Percentiles rank a stretch among this genome's conserved stretches.
Conservation (phyloP, 2,797 vertebrate species). For the Taenioides sp. region DNA sequence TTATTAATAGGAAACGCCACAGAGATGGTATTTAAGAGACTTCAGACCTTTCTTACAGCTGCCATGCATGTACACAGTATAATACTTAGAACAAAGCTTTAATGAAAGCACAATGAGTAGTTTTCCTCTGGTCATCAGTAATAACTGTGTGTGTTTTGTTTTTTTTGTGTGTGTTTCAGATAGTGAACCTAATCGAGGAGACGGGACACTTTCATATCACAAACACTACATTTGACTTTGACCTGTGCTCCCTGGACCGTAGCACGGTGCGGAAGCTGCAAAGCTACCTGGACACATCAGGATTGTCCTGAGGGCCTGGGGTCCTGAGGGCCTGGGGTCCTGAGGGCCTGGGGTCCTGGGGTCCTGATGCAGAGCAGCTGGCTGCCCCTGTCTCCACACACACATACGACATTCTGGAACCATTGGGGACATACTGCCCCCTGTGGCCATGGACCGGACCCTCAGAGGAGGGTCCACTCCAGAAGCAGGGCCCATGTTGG, state of each 20-base stretch:
- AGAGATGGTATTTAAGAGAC: neutral
- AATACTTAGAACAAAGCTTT: neutral
- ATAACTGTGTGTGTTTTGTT: neutral
- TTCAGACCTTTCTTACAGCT: neutral
- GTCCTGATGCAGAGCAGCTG: slow-evolving; percentile 64
- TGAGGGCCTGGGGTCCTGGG: too few species aligned
- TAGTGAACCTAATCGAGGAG: slow-evolving; percentile 98
- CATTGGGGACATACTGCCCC: slow-evolving; percentile 62
- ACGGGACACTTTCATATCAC: slow-evolving; percentile 99
- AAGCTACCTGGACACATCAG: slow-evolving; percentile 94
- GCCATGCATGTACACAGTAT: neutral
- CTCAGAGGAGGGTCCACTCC: slow-evolving; percentile 30
- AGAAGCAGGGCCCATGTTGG: slow-evolving; percentile 35
- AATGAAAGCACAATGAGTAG: neutral
- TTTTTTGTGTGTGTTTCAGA: slow-evolving; percentile 72
- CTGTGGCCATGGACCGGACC: slow-evolving; percentile 56
- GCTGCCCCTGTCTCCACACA: slow-evolving; percentile 66
- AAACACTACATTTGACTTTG: slow-evolving; percentile 99
- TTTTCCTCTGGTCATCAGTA: neutral
- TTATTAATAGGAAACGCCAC: neutral
- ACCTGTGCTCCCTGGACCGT: slow-evolving; percentile 98
- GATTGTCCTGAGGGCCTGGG: slow-evolving; percentile 82
- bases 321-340: too few species aligned
- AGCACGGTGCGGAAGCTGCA: slow-evolving; percentile 97
- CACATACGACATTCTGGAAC: slow-evolving; percentile 25